Evolutionary conservation across 2,888 invertebrate species (phyloP), one percentile per base, ranked within the genome.

Genomic region (Proisotoma minuta): DNA sequence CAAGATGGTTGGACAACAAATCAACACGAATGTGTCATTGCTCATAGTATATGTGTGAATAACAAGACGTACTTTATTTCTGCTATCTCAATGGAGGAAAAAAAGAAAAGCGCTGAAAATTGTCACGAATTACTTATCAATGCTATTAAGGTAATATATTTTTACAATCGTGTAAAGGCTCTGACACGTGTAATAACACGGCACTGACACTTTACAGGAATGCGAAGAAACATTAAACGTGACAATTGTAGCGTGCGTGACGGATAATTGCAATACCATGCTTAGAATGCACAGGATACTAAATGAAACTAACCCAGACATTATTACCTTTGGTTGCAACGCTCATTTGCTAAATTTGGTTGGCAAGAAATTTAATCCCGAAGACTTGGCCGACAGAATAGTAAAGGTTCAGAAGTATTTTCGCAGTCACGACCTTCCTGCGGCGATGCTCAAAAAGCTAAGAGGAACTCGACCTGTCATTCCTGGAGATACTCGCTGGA

Each of bases 211-310:
- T n/a, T n/a, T n/a, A n/a, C 23, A 22, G n/a, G 5, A 26, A 2
- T 50, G 23, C 0, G 51, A 56, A 50, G 10, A 24, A 1, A 10
- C 50, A 1, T 56, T 23, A 4, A 39, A 47, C 4, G 43, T 12
- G 2, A 26, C 58, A 48, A 52, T 65, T 2, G 22, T 68, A 18
- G 68, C 57, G 1, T 40, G 20, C 20, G 61, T 65, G 1, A 68
- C 68, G 1, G 68, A 68, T 49, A 68, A 68, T 26, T 65, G 63
- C 22, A 62, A 26, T n/a, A 59, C 60, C 0, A 68, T 68, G 68
- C 28, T 20, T 12, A 15, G 26, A n/a, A 57, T 65, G 52, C 23
- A 52, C 15, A 22, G n/a, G 4, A 2, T 50, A 1, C 27, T 66
- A 1, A 1, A 1, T 4, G 10, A 24, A 3, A n/a, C 53, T 34